Evolutionary conservation across 2,113 vertebrate genomes (phyloP).

Genomic region (Nothobranchius kuhntae): DNA sequence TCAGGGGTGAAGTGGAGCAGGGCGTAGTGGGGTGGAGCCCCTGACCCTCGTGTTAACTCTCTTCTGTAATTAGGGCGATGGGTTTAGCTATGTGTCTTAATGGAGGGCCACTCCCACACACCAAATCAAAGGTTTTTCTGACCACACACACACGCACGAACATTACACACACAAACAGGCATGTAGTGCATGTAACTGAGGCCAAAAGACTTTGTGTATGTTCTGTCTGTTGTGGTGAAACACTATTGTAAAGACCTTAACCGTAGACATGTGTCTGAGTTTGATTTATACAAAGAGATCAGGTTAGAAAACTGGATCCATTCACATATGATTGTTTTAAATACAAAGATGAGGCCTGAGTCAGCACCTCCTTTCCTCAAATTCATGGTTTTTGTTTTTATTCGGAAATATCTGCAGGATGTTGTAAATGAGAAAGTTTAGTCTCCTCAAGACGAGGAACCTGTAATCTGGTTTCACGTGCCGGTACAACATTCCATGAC

Average conservation of each 20-base stretch:
- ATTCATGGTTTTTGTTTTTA: not conserved
- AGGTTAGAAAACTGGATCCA: constrained; percentile 21
- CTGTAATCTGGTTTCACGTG: constrained; percentile 56
- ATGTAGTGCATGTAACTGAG: constrained; percentile 19
- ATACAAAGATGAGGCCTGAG: not conserved
- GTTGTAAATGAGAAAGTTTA: constrained; percentile 53
- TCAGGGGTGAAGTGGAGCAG: constrained; percentile 39
- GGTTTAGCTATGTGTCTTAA: constrained; percentile 44
- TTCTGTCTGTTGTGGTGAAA: constrained; percentile 33
- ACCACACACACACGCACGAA: constrained; percentile 45
- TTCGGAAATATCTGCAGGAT: constrained; percentile 41
- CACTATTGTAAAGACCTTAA: constrained; percentile 41
- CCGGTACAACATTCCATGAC: constrained; percentile 49
- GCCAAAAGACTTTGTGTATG: constrained; percentile 17
- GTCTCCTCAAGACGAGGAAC: constrained; percentile 35
- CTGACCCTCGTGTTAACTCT: constrained; percentile 48
- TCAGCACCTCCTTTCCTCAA: not conserved
- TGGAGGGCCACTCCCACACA: constrained; percentile 60
- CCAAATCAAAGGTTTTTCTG: constrained; percentile 67
- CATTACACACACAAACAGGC: constrained; percentile 20
- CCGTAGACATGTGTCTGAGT: constrained; percentile 26
- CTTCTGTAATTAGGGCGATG: constrained; percentile 69
- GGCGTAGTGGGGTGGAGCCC: constrained; percentile 63
- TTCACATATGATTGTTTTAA: not conserved
- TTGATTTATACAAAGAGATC: constrained; percentile 42